These are phyloP conservation scores for Sycobia sp. DNA, from an alignment of 1,140 invertebrate species.

Conservation along the genomic window DNA sequence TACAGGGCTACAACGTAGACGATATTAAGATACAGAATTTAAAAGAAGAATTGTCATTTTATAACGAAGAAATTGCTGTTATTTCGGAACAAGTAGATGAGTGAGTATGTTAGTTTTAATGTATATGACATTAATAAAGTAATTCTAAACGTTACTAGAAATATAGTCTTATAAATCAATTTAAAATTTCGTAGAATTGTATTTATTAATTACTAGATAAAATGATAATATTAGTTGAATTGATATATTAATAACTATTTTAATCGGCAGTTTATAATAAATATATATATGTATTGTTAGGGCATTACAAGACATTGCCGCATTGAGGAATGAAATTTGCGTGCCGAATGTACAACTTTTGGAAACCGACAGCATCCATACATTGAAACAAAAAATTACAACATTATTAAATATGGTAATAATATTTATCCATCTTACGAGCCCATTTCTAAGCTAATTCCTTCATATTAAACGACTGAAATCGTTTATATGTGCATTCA, in stretches of 20 bases:
- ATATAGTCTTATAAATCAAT: too few relatives aligned
- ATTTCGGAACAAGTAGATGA: constrained; percentile 31
- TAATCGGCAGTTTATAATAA: too few relatives aligned
- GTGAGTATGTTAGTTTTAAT: constrained; percentile 20
- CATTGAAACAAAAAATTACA: constrained; percentile 28
- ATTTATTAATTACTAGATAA: too few relatives aligned
- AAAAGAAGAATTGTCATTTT: constrained; percentile 37
- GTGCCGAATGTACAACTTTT: constrained; percentile 13
- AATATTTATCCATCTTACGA: not conserved
- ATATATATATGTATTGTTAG: constrained; percentile 17
- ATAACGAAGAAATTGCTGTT: constrained; percentile 33
- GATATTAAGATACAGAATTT: constrained; percentile 32
- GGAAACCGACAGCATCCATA: constrained; percentile 11
- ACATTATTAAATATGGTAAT: constrained; percentile 28
- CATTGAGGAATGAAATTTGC: constrained; percentile 15
- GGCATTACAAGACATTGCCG: constrained; percentile 11
- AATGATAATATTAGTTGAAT: too few relatives aligned
- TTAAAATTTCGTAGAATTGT: too few relatives aligned
- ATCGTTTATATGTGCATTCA: too few relatives aligned
- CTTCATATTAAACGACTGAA: too few relatives aligned
- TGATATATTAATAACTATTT: not conserved
- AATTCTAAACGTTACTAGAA: too few relatives aligned
- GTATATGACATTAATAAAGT: too few relatives aligned
- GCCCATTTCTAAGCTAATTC: too few relatives aligned
- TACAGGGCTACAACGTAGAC: constrained; percentile 39